Evolutionary conservation across 2,888 invertebrate genomes (phyloP).

Genomic region (Cordilura impudica): DNA sequence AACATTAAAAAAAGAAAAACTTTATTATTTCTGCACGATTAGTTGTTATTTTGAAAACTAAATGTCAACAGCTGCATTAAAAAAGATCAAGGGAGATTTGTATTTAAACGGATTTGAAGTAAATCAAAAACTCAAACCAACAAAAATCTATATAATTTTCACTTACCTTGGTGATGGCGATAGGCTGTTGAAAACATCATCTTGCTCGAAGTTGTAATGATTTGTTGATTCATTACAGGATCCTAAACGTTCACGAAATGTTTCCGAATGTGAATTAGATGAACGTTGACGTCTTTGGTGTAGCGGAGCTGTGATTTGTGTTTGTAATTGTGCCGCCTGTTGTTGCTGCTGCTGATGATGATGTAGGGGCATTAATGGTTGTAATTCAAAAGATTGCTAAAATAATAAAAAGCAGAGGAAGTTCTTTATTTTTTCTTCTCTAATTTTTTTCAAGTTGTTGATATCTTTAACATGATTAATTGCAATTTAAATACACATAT

Average conservation of each 20-base stretch:
- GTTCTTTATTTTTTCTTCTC: conserved; percentile 64
- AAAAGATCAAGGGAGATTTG: conserved; percentile 51
- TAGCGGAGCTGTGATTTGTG: conserved; percentile 55
- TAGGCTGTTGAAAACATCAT: conserved; percentile 74
- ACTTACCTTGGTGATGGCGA: conserved; percentile 72
- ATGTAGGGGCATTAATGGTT: conserved; percentile 70
- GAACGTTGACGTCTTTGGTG: conserved; percentile 70
- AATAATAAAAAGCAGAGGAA: conserved; percentile 66
- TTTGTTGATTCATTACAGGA: conserved; percentile 76
- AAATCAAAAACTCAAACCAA: not conserved
- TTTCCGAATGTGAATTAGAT: conserved; percentile 73
- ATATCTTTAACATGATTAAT: conserved; percentile 29
- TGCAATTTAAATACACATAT: conserved; percentile 35
- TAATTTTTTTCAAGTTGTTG: conserved; percentile 3
- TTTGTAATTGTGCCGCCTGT: conserved; percentile 41
- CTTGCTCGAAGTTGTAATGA: conserved; percentile 69
- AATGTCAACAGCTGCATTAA: conserved; percentile 74
- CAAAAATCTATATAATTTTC: not conserved
- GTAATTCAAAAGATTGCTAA: conserved; percentile 73
- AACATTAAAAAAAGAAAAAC: conserved; percentile 2
- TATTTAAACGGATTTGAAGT: too few species aligned
- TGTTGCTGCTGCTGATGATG: conserved; percentile 13
- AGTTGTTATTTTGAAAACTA: conserved; percentile 64
- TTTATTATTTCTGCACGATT: conserved; percentile 68
- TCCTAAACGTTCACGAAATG: conserved; percentile 76